Conservation (phyloP, 1,140 invertebrate genomes). For the Drosophila bipectinata region DNA sequence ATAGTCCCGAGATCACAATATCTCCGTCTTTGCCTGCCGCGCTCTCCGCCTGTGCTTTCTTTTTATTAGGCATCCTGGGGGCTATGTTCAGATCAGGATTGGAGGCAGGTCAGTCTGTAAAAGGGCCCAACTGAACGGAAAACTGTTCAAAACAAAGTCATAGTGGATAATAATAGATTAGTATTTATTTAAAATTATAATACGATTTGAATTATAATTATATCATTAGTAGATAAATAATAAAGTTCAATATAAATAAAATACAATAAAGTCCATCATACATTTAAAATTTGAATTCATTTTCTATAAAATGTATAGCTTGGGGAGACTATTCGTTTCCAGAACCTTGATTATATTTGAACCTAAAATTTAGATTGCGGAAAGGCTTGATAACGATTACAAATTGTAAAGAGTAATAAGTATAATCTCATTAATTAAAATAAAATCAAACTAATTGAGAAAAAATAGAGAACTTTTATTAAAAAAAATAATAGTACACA, state of each 20-base stretch:
- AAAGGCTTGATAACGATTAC: too few species aligned
- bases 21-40: constrained; percentile 84
- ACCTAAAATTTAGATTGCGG: too few species aligned
- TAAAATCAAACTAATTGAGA: neutral
- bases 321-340: neutral
- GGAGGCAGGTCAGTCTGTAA: constrained; percentile 18
- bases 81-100: constrained; percentile 36
- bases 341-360: too few species aligned
- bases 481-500: neutral
- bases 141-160: neutral
- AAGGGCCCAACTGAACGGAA: constrained; percentile 3
- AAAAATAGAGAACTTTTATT: neutral
- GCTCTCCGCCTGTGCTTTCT: constrained; percentile 30
- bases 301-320: neutral
- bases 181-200: neutral
- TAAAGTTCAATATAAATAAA: too few species aligned
- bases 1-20: constrained; percentile 94
- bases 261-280: too few species aligned
- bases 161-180: neutral
- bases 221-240: too few species aligned
- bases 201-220: too few species aligned
- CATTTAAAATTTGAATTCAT: neutral
- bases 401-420: too few species aligned
- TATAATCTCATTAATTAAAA: neutral
- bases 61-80: constrained; percentile 54